Base-by-base conservation (phyloP, 2,113 vertebrate species). In the Poicephalus gulielmi region DNA sequence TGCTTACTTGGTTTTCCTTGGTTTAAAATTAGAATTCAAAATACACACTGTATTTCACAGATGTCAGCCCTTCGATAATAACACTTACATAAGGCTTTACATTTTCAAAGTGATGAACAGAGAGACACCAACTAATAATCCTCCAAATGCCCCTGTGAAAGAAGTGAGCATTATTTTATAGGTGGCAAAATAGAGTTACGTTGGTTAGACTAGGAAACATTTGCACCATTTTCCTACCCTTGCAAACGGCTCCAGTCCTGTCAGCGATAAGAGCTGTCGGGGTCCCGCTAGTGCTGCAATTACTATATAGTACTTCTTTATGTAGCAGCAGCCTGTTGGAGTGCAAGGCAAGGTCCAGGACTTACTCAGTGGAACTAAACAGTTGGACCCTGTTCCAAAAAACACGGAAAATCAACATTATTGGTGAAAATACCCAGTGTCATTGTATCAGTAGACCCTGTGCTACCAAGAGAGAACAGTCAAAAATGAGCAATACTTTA, bases 21-120 rank as follows among this genome's bases (percentile, higher is more conserved):
- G 94, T 97, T 97, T 97, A 96, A 98, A 97, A 97, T 96, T 96
- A 96, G 96, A 97, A 97, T 97, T 97, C 75, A 84, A 94, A 98
- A 98, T 97, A 95, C 86, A 96, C 68, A 60, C 93, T 97, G 95
- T 97, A 97, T 97, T 97, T 97, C 96, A 96, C 94, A 97, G 96
- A 95, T 98, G 93, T 97, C 95, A 96, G 70, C 77, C 95, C 43
- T 88, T 87, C 74, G 59, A 9, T 74, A 94, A 66, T 79, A 89
- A 87, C 94, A 85, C 90, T 88, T 77, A 83, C 57, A 55, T 33
- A 71, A 69, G 6, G 73, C 83, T 82, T 91, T 95, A 57, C 41
- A 15, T 84, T 91, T 88, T 64, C 44, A 15, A 74, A 90, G 69
- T 24, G 81, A 92, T 69, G 86, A 91, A 69, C 77, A 82, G 89